Evolutionary conservation across 2,888 invertebrate genomes (phyloP), one percentile per base, ranked within the genome.

Genomic region (Lasioglossum marginatum): DNA sequence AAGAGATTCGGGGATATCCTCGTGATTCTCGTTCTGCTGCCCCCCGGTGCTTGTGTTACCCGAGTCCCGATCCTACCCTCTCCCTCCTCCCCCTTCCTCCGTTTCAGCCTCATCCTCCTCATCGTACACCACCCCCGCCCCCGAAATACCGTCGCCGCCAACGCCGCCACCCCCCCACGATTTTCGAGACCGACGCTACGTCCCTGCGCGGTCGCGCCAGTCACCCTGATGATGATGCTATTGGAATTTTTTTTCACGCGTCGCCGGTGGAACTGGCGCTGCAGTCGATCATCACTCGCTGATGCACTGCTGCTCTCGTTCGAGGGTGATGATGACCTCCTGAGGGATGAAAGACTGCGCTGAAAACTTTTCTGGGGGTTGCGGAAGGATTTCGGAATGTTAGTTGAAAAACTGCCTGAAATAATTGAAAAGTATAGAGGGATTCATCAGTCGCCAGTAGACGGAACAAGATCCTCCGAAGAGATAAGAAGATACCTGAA

Each of bases 1-100:
- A 89, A 86, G 89, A 82, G 71, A 70, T 74, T 78, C 72, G 70
- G 45, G 74, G 68, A 92, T 90, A 91, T 90, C 86, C 90, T 90
- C 90, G 87, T 89, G 91, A 88, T 88, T 82, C 85, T 77, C 80
- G 82, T 57, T 40, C 52, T 40, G 43, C 84, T 86, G 70, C 74
- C 79, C 79, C 83, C 76, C 79, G 63, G 73, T 79, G 88, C 91
- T 92, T 92, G 92, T 91, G 92, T 93, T 93, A 92, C 92, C 87
- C 89, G 92, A 91, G 91, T 90, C 89, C 81, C 79, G 87, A 80
- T 85, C 85, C 84, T 82, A 78, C 77, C 82, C n/a, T 45, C 16
- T 40, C 43, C 57, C 57, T 16, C 60, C 5, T 5, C 19, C 66
- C 31, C 66, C 19, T 1, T 27, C 34, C 74, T 37, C 71, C 79